Percentiles rank a stretch among this genome's conserved stretches.
These are phyloP conservation scores for Phoenicopterus ruber DNA, from an alignment of 2,113 vertebrate genomes.

Conservation along the genomic window DNA sequence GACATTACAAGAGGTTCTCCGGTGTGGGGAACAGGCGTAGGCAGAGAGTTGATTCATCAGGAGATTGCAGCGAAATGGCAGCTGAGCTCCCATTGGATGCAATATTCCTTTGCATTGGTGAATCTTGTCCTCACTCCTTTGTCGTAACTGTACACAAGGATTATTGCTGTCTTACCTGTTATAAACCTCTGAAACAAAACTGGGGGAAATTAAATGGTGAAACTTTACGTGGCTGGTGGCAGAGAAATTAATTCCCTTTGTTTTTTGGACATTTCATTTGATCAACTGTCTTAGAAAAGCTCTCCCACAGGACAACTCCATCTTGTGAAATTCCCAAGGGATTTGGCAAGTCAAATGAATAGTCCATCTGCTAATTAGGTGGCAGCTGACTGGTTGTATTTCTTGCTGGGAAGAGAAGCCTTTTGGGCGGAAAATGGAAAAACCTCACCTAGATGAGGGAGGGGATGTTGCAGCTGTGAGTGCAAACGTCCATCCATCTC, in stretches of 20 bases:
- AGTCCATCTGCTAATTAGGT: background rate
- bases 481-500: background rate
- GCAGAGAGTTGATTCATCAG: background rate
- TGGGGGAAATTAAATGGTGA: background rate
- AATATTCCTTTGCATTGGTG: background rate
- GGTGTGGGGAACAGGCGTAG: background rate
- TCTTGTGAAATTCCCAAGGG: background rate
- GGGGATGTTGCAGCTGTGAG: background rate
- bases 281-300: background rate
- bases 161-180: background rate
- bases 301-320: background rate
- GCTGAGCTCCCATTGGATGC: background rate
- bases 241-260: background rate
- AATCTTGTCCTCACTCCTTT: background rate
- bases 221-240: background rate
- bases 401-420: background rate
- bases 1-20: background rate
- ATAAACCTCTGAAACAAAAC: background rate
- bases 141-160: background rate
- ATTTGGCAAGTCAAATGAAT: conserved; percentile 4
- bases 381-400: background rate
- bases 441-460: background rate
- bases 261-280: background rate
- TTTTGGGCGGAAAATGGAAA: background rate
- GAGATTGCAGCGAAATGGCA: background rate